These are phyloP conservation scores for Megalurothrips usitatus DNA, from an alignment of 2,888 invertebrate genomes.

Conservation along the genomic window DNA sequence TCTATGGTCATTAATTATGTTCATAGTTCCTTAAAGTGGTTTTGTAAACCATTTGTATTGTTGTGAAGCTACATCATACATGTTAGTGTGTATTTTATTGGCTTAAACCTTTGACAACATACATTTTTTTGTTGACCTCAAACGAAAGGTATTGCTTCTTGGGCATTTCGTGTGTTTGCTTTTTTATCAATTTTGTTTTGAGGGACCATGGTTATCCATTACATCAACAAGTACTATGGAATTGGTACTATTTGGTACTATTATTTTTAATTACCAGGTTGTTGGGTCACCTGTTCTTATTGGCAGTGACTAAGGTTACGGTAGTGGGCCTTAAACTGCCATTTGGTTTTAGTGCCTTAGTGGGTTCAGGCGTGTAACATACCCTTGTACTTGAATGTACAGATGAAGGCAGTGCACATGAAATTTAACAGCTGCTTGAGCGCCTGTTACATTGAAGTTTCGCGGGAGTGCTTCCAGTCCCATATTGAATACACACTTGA, in stretches of 20 bases:
- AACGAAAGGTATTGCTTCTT: neutral
- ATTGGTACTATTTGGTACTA: neutral
- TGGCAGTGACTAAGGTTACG: slow-evolving; percentile 6
- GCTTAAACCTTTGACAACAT: neutral
- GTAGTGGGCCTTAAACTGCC: slow-evolving; percentile 12
- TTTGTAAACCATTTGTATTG: neutral
- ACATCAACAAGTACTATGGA: neutral
- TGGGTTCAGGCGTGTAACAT: neutral
- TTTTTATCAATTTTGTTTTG: slow-evolving; percentile 10
- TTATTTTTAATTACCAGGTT: slow-evolving; percentile 12
- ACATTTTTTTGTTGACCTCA: neutral
- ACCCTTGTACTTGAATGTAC: neutral
- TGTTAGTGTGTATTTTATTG: neutral
- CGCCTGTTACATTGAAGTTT: slow-evolving; percentile 13
- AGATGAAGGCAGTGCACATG: neutral
- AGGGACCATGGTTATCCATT: slow-evolving; percentile 6
- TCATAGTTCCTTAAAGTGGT: neutral
- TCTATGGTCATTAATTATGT: slow-evolving; percentile 12
- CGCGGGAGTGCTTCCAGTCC: slow-evolving; percentile 18
- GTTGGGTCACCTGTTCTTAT: slow-evolving; percentile 13
- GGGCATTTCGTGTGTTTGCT: slow-evolving; percentile 4
- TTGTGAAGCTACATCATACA: neutral
- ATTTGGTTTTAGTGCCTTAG: slow-evolving; percentile 24
- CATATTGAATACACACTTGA: slow-evolving; percentile 1
- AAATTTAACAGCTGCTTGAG: neutral